Evolutionary conservation across 2,797 vertebrate genomes (phyloP), one percentile per base, ranked within the genome.

Genomic region (Peromyscus aztecus): DNA sequence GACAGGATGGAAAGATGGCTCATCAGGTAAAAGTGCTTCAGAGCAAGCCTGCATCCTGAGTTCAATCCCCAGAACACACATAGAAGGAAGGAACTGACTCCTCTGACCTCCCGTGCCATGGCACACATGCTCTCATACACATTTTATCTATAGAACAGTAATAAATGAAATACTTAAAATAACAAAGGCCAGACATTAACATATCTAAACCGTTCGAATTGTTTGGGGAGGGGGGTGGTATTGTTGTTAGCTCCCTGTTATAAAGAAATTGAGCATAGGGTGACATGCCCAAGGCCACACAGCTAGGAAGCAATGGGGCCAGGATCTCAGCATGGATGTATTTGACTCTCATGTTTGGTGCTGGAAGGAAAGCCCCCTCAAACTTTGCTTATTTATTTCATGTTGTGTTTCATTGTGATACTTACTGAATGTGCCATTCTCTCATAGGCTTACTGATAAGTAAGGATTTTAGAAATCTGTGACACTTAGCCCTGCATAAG

Each of bases 391-490:
- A 78, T 27, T 93, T 57, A 34, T 82, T 34, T 78, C 63, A 69
- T 67, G 24, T 29, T 19, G 52, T 40, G 3, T 17, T 85, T n/a
- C 14, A 0, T 19, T 80, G 76, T 55, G 43, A 69, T 46, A 46
- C 4, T 67, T 52, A 52, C 14, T 27, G 8, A 90, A 95, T 31
- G 57, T 13, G 89, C 78, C 73, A 12, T 94, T 93, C 49, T 94
- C 37, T 91, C 31, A 23, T 43, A 73, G 34, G 19, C 89, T 93
- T 77, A 84, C 80, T 81, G 90, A 21, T 23, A 61, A 37, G 31
- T 86, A 82, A 96, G 75, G 27, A 59, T 67, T 94, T 90, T 63
- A 84, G 17, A 67, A 92, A 55, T 75, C 59, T 63, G 5, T 92
- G 77, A 86, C 73, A 73, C 43, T 73, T 55, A 93, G 46, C 75